Evolutionary conservation across 2,797 vertebrate species (phyloP), one percentile per base, ranked within the genome.

Genomic region (Simalia tracyae): DNA sequence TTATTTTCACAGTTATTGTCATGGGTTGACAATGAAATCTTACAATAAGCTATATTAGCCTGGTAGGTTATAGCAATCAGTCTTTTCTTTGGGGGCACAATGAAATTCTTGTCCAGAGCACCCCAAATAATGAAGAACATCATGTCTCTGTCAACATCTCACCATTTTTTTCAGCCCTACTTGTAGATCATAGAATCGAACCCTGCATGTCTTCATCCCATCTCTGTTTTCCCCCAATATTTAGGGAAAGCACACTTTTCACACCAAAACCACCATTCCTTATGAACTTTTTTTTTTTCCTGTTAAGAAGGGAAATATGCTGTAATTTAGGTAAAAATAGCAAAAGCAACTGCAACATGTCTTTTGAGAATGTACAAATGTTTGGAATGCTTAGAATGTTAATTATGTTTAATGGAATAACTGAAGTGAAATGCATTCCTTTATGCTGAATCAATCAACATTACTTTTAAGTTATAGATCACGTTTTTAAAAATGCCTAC

Each of bases 391-490:
- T 97, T 95, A 95, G 81, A 76, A 85, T 72, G 87, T 96, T 96
- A 97, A 61, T 93, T 92, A 87, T 89, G 4, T 91, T 96, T 96
- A 95, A 95, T 93, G 92, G 90, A 96, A 97, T 95, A 96, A 96
- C 26, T 90, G 92, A 96, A 96, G 93, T 93, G 94, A 96, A 97
- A 95, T 94, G 22, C 84, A 94, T 93, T 96, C 72, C 84, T 95
- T 56, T 95, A 42, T 89, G 90, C 93, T 95, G 94, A 96, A 95
- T 97, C 97, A 95, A 95, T 97, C 96, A 96, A 89, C 95, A 95
- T 96, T 97, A 94, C 95, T 90, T 76, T 93, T 95, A 1, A 22
- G 93, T 97, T 96, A 5, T 59, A 94, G 95, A 15, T 94, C 97
- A 93, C 93, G 96, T 95, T 95, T 86, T 94, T 59, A 84, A 61